Evolutionary conservation across 2,888 invertebrate genomes (phyloP).

Genomic region (Sturmia bella): DNA sequence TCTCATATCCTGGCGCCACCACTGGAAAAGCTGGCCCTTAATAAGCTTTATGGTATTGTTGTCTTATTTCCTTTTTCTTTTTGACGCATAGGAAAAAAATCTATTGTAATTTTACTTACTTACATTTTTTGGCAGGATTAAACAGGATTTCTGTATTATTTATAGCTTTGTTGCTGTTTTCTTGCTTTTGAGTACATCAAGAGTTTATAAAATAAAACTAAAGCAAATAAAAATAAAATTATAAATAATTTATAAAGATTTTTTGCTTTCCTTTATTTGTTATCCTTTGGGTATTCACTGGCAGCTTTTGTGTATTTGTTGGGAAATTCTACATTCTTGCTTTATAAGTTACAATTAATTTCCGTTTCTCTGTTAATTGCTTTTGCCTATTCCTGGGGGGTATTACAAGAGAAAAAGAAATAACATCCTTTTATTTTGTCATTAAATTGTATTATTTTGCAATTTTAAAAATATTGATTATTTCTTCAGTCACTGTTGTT

Average conservation of each 20-base stretch:
- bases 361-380: not conserved
- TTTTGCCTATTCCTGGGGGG: slow-evolving; percentile 10
- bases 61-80: slow-evolving; percentile 7
- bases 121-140: slow-evolving; percentile 47
- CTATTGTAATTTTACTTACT: slow-evolving; percentile 6
- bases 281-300: slow-evolving; percentile 6
- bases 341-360: slow-evolving; percentile 43
- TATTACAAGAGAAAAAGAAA: not conserved
- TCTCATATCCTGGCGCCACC: slow-evolving; percentile 30
- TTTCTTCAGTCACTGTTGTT: not conserved
- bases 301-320: slow-evolving; percentile 27
- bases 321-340: slow-evolving; percentile 25
- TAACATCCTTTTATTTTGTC: not conserved
- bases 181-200: not conserved
- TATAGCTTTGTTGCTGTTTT: not conserved
- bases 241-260: slow-evolving; percentile 49
- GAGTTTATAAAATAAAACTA: not conserved
- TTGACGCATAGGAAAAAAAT: slow-evolving; percentile 2
- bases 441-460: slow-evolving; percentile 29
- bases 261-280: slow-evolving; percentile 14
- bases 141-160: slow-evolving; percentile 10
- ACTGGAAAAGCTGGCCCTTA: slow-evolving; percentile 57
- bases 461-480: slow-evolving; percentile 47
- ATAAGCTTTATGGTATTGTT: slow-evolving; percentile 57
- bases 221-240: not conserved